A percentile compares a stretch with the other conserved stretches of the same genome.
Conservation (phyloP, 2,888 invertebrate species). For the Macaria notata region DNA sequence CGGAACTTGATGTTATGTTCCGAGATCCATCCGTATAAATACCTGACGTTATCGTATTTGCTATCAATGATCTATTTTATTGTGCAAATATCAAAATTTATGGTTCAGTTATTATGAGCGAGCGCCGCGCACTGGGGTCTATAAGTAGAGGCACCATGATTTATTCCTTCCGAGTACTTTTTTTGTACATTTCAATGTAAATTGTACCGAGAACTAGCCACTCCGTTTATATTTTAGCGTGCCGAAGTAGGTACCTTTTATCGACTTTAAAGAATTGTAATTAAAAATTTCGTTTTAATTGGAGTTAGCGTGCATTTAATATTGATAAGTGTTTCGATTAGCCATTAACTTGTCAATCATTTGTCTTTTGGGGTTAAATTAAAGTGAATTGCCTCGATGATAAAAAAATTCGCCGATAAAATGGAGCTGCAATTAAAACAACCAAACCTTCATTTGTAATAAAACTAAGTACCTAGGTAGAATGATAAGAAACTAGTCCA, state of each 20-base stretch:
- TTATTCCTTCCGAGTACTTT: conserved; percentile 5
- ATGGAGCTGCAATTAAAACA: background rate
- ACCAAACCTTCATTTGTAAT: conserved; percentile 3
- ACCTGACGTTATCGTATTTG: conserved; percentile 16
- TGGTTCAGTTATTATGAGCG: conserved; percentile 6
- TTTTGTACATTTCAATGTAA: background rate
- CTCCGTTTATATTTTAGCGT: background rate
- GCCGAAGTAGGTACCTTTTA: background rate
- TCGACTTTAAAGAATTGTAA: no score
- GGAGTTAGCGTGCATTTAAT: no score
- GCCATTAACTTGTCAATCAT: no score
- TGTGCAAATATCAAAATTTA: conserved; percentile 15
- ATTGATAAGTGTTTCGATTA: no score
- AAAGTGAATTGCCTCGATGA: no score
- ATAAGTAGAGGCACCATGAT: conserved; percentile 23
- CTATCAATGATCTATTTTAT: conserved; percentile 7
- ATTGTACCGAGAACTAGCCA: no score
- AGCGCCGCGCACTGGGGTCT: conserved; percentile 3
- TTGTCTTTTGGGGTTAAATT: no score
- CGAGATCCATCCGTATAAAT: conserved; percentile 27
- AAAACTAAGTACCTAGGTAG: background rate
- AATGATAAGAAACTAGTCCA: no score
- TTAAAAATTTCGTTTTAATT: no score
- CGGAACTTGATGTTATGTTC: conserved; percentile 5
- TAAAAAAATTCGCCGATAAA: background rate